phyloP scores from a whole-genome alignment of 2,113 vertebrate genomes.

The Octodon degus region DNA sequence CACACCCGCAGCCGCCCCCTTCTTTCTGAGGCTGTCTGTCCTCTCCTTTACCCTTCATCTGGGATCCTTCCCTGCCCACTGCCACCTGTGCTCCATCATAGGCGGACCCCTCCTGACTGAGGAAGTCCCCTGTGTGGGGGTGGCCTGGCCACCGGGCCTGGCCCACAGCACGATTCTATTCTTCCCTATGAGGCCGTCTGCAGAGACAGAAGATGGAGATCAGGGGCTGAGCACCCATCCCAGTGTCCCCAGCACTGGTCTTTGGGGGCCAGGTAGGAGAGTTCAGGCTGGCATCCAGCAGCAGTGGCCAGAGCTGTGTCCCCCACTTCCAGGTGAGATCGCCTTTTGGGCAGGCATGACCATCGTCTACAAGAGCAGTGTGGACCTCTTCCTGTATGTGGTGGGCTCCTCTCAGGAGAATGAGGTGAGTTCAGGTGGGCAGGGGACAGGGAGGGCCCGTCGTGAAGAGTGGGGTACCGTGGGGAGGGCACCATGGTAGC shows the following conservation, averaged over 20 bases:
- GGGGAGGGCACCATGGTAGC: not conserved
- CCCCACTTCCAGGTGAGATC: slow-evolving; percentile 90
- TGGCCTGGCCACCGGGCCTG: not conserved
- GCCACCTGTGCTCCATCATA: not conserved
- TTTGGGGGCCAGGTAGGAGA: not conserved
- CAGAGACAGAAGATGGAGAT: not conserved
- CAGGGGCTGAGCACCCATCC: not conserved
- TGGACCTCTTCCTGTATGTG: slow-evolving; percentile 96
- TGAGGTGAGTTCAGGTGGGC: slow-evolving; percentile 87
- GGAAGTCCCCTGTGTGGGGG: not conserved
- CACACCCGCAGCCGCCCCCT: not conserved
- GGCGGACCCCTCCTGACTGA: not conserved
- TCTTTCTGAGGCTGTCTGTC: not conserved
- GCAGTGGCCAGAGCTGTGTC: not conserved
- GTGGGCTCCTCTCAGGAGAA: slow-evolving; percentile 96
- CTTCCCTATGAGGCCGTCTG: not conserved
- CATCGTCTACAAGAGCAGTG: slow-evolving; percentile 96
- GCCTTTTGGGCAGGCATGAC: slow-evolving; percentile 94
- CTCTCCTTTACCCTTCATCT: not conserved
- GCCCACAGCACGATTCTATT: not conserved
- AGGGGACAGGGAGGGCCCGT: not conserved
- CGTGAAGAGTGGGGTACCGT: not conserved
- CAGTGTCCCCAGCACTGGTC: not conserved
- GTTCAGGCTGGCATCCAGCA: not conserved
- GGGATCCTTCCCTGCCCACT: not conserved